These are phyloP conservation scores for Agriopis aurantiaria DNA, from an alignment of 2,888 invertebrate genomes.

Conservation along the genomic window DNA sequence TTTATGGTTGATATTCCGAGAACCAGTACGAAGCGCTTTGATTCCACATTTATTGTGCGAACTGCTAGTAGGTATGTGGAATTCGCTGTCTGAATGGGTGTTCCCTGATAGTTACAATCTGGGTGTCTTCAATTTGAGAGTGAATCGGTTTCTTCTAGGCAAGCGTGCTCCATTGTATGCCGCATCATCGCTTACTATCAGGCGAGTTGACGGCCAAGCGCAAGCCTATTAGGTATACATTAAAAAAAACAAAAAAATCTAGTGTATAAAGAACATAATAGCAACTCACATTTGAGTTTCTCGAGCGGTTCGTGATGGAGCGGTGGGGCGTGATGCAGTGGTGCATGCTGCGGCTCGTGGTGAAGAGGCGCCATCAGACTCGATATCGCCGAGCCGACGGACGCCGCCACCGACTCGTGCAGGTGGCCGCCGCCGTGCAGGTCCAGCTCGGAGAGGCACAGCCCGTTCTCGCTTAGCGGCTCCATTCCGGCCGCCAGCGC, in stretches of 20 bases:
- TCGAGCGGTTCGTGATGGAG: conserved; percentile 91
- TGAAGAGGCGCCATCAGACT: conserved; percentile 85
- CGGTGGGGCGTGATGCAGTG: conserved; percentile 86
- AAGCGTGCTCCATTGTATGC: too few species aligned
- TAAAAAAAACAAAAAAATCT: not conserved
- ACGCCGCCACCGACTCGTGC: conserved; percentile 83
- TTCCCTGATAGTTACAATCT: too few species aligned
- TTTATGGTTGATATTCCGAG: too few species aligned
- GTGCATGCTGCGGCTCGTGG: conserved; percentile 86
- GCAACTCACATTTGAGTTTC: conserved; percentile 91
- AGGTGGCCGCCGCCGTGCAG: conserved; percentile 82
- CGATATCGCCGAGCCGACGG: conserved; percentile 84
- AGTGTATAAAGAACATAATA: conserved; percentile 11
- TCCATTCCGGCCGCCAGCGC: conserved; percentile 89
- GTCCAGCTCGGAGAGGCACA: conserved; percentile 91
- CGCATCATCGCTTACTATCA: too few species aligned
- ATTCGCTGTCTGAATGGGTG: too few species aligned
- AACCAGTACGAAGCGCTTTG: too few species aligned
- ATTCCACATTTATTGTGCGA: too few species aligned
- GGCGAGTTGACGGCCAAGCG: too few species aligned
- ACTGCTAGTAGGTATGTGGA: too few species aligned
- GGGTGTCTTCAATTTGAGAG: too few species aligned
- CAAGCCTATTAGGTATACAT: too few species aligned
- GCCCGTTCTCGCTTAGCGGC: conserved; percentile 89
- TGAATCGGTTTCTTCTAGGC: too few species aligned